A percentile compares a stretch with the other conserved stretches of the same genome.
Evolutionary conservation across 1,140 invertebrate genomes (phyloP).

Genomic region (Drosophila tsacasi): DNA sequence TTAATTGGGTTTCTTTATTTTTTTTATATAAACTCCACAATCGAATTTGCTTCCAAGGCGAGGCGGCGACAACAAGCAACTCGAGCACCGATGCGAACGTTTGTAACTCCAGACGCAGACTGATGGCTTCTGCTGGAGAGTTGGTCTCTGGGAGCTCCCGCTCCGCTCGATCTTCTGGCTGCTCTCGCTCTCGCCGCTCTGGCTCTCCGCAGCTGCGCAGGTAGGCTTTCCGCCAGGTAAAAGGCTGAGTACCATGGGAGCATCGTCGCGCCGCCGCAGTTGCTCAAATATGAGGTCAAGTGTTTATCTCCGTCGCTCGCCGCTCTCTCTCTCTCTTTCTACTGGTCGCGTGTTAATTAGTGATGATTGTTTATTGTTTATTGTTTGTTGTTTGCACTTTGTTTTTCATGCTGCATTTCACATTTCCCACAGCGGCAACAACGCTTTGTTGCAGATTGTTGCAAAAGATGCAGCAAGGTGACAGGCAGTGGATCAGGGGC

Average conservation of each 20-base stretch:
- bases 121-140: slow-evolving; percentile 33
- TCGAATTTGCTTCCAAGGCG: background rate
- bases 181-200: slow-evolving; percentile 13
- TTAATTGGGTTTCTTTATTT: slow-evolving; percentile 49
- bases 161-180: background rate
- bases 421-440: slow-evolving; percentile 50
- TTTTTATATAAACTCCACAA: slow-evolving; percentile 12
- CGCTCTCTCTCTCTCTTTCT: slow-evolving; percentile 38
- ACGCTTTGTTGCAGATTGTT: slow-evolving; percentile 28
- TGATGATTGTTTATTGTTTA: slow-evolving; percentile 65
- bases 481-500: background rate
- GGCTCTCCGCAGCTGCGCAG: slow-evolving; percentile 23
- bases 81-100: slow-evolving; percentile 39
- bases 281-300: slow-evolving; percentile 80
- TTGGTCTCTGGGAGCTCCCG: slow-evolving; percentile 9
- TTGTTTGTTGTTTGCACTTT: slow-evolving; percentile 67
- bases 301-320: slow-evolving; percentile 52
- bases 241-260: slow-evolving; percentile 30
- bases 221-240: slow-evolving; percentile 58
- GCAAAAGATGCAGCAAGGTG: slow-evolving; percentile 7
- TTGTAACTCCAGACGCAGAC: slow-evolving; percentile 59
- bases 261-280: slow-evolving; percentile 35
- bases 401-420: slow-evolving; percentile 63
- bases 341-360: slow-evolving; percentile 70
- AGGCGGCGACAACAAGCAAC: background rate